Evolutionary conservation across 2,113 vertebrate genomes (phyloP), one percentile per base, ranked within the genome.

Genomic region (Megaptera novaeangliae): DNA sequence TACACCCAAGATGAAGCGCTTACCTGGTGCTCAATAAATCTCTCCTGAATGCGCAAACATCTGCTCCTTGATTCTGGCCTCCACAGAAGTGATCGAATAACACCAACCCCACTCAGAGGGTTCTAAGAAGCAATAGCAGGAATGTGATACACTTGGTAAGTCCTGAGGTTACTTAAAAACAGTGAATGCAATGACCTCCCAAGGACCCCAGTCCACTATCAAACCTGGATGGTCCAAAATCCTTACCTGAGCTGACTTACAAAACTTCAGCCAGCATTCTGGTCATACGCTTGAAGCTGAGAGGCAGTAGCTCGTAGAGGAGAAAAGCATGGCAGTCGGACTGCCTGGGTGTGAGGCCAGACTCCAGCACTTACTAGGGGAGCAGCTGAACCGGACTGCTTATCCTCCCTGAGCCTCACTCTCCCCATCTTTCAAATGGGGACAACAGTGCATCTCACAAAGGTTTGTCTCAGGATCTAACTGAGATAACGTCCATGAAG

Each of bases 291-390:
- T 12, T 2, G 9, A 72, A 13, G 29, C 29, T 27, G 46, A 78
- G 36, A 63, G 31, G 10, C 8, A 25, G 44, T 11, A 41, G 44
- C 13, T 3, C 1, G 13, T 17, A 9, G n/a, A 25, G 12, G 25
- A 49, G 21, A 27, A 34, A 46, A 29, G n/a, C 9, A 20, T 2
- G 4, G 20, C 39, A 3, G 49, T 20, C 20, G 18, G 72, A 39
- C 7, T 18, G 12, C 55, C 5, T 59, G 64, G 36, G 3, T 29
- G 8, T 29, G 11, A 74, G 20, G 23, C 31, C 39, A 18, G 17
- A 18, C 31, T 44, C 61, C 15, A 39, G 1, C 0, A 8, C 59
- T 31, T 74, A 3, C 5, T 4, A 44, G 27, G 15, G 3, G 0
- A 61, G n/a, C 4, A 5, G 17, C 14, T 41, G 55, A 34, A 11